A percentile compares a stretch with the other conserved stretches of the same genome.
Evolutionary conservation across 2,888 invertebrate species (phyloP).

Genomic region (Mechanitis mazaeus): DNA sequence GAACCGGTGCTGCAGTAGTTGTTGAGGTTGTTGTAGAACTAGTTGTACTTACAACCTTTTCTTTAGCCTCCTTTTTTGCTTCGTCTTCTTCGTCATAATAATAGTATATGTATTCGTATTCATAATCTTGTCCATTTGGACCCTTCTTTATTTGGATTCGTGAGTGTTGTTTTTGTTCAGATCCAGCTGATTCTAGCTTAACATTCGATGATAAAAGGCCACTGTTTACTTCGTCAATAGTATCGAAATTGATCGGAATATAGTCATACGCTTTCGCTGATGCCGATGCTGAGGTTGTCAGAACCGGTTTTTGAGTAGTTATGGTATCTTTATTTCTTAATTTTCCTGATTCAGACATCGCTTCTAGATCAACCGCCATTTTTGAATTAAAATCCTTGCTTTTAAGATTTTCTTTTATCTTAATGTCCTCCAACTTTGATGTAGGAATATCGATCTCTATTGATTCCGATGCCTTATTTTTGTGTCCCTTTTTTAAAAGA

Average conservation of each 20-base stretch:
- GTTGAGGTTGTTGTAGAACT: not conserved
- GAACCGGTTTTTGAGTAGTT: slow-evolving; percentile 74
- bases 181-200: slow-evolving; percentile 79
- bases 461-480: slow-evolving; percentile 57
- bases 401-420: slow-evolving; percentile 71
- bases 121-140: slow-evolving; percentile 92
- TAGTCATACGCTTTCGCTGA: slow-evolving; percentile 60
- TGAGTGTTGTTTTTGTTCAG: slow-evolving; percentile 82
- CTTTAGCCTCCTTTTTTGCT: slow-evolving; percentile 53
- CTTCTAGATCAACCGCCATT: slow-evolving; percentile 64
- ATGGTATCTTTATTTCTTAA: slow-evolving; percentile 55
- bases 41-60: slow-evolving; percentile 40
- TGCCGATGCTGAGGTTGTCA: slow-evolving; percentile 71
- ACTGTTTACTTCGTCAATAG: slow-evolving; percentile 69
- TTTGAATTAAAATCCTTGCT: slow-evolving; percentile 63
- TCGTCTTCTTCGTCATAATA: slow-evolving; percentile 91
- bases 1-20: slow-evolving; percentile 38
- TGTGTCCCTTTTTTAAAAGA: slow-evolving; percentile 54
- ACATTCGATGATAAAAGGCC: slow-evolving; percentile 69
- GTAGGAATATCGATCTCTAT: slow-evolving; percentile 70
- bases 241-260: slow-evolving; percentile 69
- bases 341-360: slow-evolving; percentile 70
- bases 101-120: slow-evolving; percentile 94
- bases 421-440: slow-evolving; percentile 69
- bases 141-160: slow-evolving; percentile 90